phyloP scores from a whole-genome alignment of 2,888 invertebrate species.

The Latrodectus elegans region DNA sequence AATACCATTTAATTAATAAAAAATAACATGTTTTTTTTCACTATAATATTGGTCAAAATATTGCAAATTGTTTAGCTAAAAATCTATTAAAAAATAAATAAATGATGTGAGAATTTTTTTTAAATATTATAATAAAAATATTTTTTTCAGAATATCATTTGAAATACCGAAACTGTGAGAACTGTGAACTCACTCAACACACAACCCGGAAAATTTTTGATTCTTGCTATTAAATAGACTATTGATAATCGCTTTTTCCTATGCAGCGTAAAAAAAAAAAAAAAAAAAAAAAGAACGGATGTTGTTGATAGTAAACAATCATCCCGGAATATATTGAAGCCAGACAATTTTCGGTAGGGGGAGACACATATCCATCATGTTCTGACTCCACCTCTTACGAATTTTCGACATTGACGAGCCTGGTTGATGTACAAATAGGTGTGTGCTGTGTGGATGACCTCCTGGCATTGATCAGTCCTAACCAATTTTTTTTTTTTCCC shows the following conservation, averaged over 20 bases:
- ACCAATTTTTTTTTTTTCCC: constrained; percentile 32
- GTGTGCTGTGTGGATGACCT: constrained; percentile 38
- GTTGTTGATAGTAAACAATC: constrained; percentile 68
- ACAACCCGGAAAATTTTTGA: background rate
- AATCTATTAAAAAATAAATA: no score
- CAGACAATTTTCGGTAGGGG: constrained; percentile 21
- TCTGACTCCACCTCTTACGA: constrained; percentile 52
- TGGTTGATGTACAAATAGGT: background rate
- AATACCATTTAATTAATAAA: no score
- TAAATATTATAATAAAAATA: no score
- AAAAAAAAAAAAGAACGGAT: constrained; percentile 61
- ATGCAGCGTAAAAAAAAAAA: constrained; percentile 34
- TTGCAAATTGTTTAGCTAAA: no score
- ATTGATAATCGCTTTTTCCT: constrained; percentile 48
- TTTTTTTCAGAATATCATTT: no score
- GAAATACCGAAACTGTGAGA: no score
- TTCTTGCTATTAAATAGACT: constrained; percentile 23
- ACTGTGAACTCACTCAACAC: no score
- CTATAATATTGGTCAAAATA: no score
- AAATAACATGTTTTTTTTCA: no score
- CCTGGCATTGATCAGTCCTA: background rate
- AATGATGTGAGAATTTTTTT: no score
- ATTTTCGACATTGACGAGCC: constrained; percentile 61
- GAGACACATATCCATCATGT: constrained; percentile 47
- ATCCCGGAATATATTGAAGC: constrained; percentile 13